phyloP scores from a whole-genome alignment of 2,888 invertebrate genomes.

The Parnassius orleans region DNA sequence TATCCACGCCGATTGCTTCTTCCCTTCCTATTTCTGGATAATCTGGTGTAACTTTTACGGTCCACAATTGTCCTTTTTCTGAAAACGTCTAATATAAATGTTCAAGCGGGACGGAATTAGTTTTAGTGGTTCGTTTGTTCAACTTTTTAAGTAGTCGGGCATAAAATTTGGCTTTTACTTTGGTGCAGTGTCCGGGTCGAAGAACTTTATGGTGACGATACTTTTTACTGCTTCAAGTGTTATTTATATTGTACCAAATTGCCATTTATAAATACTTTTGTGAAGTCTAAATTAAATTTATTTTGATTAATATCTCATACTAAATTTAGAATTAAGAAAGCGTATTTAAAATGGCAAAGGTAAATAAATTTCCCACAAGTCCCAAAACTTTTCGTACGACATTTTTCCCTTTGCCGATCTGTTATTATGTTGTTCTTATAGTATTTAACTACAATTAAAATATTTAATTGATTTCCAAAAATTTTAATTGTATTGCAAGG shows the following conservation, averaged over 20 bases:
- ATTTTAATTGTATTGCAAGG: no score
- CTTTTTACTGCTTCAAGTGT: constrained; percentile 33
- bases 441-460: no score
- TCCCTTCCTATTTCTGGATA: constrained; percentile 26
- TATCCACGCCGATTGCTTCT: constrained; percentile 36
- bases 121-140: constrained; percentile 63
- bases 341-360: no score
- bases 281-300: constrained; percentile 24
- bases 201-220: constrained; percentile 34
- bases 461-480: no score
- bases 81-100: constrained; percentile 63
- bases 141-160: constrained; percentile 63
- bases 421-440: no score
- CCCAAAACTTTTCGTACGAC: no score
- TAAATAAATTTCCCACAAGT: no score
- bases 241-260: constrained; percentile 12
- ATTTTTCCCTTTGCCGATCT: no score
- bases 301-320: constrained; percentile 13
- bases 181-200: constrained; percentile 44
- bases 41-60: constrained; percentile 51
- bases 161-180: constrained; percentile 53
- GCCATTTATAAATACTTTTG: constrained; percentile 34
- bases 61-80: constrained; percentile 71
- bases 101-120: constrained; percentile 67
- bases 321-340: no score